Base-by-base conservation (phyloP, 2,888 invertebrate genomes). In the Lepidocyrtinus sp. region DNA sequence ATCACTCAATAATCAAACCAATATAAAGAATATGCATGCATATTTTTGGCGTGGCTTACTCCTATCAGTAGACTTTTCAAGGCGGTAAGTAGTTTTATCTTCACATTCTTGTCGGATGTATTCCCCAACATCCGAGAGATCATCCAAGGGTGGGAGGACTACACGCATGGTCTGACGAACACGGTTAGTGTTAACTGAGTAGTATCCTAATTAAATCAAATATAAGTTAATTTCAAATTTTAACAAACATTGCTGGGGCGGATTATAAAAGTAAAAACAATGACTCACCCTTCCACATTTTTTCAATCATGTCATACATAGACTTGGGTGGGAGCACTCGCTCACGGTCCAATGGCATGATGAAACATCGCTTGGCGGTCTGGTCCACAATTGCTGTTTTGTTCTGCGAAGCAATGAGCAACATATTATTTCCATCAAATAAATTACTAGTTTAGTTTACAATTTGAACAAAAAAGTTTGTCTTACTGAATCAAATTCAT, bases 271-370 rank as follows among this genome's bases (percentile, higher is more conserved):
- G n/a, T 55, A n/a, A 55, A 55, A 55, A 5, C 2, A 26, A 27
- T 68, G 15, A 24, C 55, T 87, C 87, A 90, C 91, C 93, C 84
- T 92, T 92, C 89, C 92, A 92, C 92, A 96, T 94, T 89, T 95
- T 95, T 85, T 91, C 90, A 84, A 96, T 90, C 17, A 94, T 92
- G 90, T 96, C 97, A 86, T 92, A 91, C 88, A 95, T 91, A 87
- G 93, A 94, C 85, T 91, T 92, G 1, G 98, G 98, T 55, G 94
- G 93, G 87, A 95, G 89, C 82, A 96, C 94, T 75, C 92, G 90
- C 36, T 91, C 91, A 27, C 94, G 92, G 90, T 97, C 94, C 88
- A 98, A 90, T 0, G 95, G 94, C 95, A 97, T 96, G 19, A 96
- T 92, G 90, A 97, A 98, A 90, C 98, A 98, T 26, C 95, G 93